phyloP scores from a whole-genome alignment of 2,888 invertebrate genomes.

The Ophion slaviceki region DNA sequence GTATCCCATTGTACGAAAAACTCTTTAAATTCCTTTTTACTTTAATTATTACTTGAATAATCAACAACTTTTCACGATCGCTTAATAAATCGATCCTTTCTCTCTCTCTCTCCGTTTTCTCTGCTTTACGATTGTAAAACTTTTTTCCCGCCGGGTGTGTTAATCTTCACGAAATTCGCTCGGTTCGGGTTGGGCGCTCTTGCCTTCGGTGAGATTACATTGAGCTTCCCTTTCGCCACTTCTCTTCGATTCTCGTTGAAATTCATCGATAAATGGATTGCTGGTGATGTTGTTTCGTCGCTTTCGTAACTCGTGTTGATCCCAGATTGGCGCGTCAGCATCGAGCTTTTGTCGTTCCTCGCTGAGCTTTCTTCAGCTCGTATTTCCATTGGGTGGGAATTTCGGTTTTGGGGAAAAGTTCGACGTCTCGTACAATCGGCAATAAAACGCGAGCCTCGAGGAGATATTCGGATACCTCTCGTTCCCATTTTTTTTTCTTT shows the following conservation, averaged over 20 bases:
- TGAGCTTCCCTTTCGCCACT: slow-evolving; percentile 71
- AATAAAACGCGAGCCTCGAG: slow-evolving; percentile 75
- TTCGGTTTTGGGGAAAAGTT: too few relatives aligned
- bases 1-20: background rate
- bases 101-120: background rate
- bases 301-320: slow-evolving; percentile 71
- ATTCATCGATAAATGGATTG: background rate
- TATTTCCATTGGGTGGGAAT: background rate
- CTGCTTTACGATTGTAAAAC: slow-evolving; percentile 55
- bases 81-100: slow-evolving; percentile 59
- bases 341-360: slow-evolving; percentile 62
- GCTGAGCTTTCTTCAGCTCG: slow-evolving; percentile 54
- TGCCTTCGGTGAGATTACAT: slow-evolving; percentile 69
- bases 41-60: slow-evolving; percentile 74
- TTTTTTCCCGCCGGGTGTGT: slow-evolving; percentile 38
- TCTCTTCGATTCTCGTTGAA: slow-evolving; percentile 60
- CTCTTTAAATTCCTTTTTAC: slow-evolving; percentile 66
- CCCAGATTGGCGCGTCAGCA: slow-evolving; percentile 68
- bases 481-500: slow-evolving; percentile 73
- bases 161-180: slow-evolving; percentile 24
- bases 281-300: slow-evolving; percentile 44
- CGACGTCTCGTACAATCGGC: slow-evolving; percentile 67
- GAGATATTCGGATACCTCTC: slow-evolving; percentile 62
- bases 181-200: slow-evolving; percentile 28
- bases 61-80: slow-evolving; percentile 71